Base-by-base conservation (phyloP, 1,140 invertebrate genomes). In the Aphidius ervi region DNA sequence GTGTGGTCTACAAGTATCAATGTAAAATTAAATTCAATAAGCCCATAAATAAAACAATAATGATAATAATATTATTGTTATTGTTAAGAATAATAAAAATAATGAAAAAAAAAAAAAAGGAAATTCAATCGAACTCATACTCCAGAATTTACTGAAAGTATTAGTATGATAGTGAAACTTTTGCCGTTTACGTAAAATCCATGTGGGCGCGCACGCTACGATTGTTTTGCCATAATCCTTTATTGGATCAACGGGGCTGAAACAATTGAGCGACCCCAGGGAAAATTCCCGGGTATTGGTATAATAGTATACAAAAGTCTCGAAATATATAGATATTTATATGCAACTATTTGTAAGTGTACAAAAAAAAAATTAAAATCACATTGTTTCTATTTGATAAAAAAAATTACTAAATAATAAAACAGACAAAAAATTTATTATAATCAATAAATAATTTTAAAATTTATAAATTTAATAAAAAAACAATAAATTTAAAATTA, bases 181-280 rank as follows among this genome's bases (percentile, higher is more conserved):
- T 65, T 63, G 68, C 68, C 70, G 68, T 74, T 73, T 69, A 72
- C 59, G 67, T 73, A 69, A 74, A 73, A 73, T 69, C 70, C 65
- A 69, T 71, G 65, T 39, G 31, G 49, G 54, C 64, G 59, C 63
- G 70, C 71, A 70, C 70, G 68, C 70, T 76, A 73, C 74, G 67
- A 76, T 76, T 77, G 74, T 77, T 76, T 77, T 68, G 69, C 71
- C 74, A 68, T 77, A 77, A 77, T 77, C 74, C 75, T 76, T 77
- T 77, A 77, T 77, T 76, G 74, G 73, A 77, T 77, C 74, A 77
- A 76, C 74, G 74, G 70, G 72, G 75, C 74, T 77, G 74, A 76
- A 77, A 77, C 75, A 76, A 76, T 77, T 75, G 74, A 76, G 74
- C 73, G 70, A 62, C 66, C 70, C 66, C 62, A n/a, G 61, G 56